These are phyloP conservation scores for Girardinichthys multiradiatus DNA, from an alignment of 2,113 vertebrate genomes.

Conservation along the genomic window DNA sequence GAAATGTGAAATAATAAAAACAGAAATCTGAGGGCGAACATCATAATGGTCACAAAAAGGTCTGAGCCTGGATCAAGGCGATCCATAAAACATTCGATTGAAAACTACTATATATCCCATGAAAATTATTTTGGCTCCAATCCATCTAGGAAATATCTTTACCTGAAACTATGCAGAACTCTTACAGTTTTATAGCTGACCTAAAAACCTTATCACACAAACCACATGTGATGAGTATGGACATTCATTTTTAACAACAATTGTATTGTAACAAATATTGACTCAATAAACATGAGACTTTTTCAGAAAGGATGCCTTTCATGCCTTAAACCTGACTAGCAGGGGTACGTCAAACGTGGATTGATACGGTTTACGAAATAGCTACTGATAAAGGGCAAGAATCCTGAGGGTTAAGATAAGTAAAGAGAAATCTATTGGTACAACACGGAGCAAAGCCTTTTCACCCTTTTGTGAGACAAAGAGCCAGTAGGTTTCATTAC, in stretches of 20 bases:
- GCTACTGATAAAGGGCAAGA: slow-evolving; percentile 50
- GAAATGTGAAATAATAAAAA: slow-evolving; percentile 5
- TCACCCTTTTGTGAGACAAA: slow-evolving; percentile 32
- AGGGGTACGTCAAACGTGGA: slow-evolving; percentile 20
- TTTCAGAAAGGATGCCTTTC: slow-evolving; percentile 3
- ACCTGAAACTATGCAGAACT: too few species aligned
- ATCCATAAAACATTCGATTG: not conserved
- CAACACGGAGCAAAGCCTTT: slow-evolving; percentile 51
- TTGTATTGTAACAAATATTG: not conserved
- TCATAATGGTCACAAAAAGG: not conserved
- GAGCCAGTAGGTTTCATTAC: slow-evolving; percentile 50
- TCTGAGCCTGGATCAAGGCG: not conserved
- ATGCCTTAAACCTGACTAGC: slow-evolving; percentile 13
- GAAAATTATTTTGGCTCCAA: not conserved
- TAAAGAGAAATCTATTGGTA: slow-evolving; percentile 46
- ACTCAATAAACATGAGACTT: not conserved
- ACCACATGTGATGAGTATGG: not conserved
- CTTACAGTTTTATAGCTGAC: not conserved
- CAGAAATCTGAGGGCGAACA: not conserved
- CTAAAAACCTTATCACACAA: not conserved
- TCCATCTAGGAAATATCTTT: too few species aligned
- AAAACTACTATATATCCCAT: not conserved
- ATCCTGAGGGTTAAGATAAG: slow-evolving; percentile 47
- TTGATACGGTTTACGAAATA: slow-evolving; percentile 42
- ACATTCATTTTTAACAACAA: not conserved